A percentile compares a stretch with the other conserved stretches of the same genome.
phyloP scores from a whole-genome alignment of 2,113 vertebrate species.

The Pangasianodon gigas region DNA sequence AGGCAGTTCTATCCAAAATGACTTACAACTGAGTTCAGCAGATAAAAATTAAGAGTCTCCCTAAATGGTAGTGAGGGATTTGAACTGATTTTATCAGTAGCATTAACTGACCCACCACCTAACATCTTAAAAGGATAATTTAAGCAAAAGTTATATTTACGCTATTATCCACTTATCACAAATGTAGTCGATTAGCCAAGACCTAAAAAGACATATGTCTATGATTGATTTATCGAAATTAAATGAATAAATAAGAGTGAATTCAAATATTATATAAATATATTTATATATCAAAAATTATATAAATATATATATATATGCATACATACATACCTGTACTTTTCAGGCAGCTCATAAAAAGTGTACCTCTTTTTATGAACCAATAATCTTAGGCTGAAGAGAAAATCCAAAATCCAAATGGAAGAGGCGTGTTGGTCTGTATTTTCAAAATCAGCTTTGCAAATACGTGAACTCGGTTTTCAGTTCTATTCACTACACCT shows the following conservation, averaged over 20 bases:
- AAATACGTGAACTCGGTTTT: background rate
- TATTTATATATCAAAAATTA: too few species aligned
- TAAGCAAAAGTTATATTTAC: background rate
- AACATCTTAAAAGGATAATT: background rate
- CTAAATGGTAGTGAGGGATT: background rate
- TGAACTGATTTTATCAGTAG: background rate
- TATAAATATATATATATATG: too few species aligned
- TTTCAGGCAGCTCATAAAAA: conserved; percentile 5
- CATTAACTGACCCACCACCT: background rate
- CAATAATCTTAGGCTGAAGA: background rate
- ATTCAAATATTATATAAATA: background rate
- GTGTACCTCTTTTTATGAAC: background rate
- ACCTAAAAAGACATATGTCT: background rate
- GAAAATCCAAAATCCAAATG: conserved; percentile 25
- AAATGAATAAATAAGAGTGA: background rate
- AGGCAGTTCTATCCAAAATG: background rate
- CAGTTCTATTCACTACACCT: background rate
- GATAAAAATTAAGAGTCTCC: background rate
- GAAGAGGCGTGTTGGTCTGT: background rate
- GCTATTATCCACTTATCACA: background rate
- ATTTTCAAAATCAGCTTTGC: background rate
- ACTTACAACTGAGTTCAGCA: background rate
- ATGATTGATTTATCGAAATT: background rate
- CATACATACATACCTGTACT: conserved; percentile 18
- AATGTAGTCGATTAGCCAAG: background rate